These are phyloP conservation scores for Euzophera pinguis DNA, from an alignment of 2,888 invertebrate species.

Conservation along the genomic window DNA sequence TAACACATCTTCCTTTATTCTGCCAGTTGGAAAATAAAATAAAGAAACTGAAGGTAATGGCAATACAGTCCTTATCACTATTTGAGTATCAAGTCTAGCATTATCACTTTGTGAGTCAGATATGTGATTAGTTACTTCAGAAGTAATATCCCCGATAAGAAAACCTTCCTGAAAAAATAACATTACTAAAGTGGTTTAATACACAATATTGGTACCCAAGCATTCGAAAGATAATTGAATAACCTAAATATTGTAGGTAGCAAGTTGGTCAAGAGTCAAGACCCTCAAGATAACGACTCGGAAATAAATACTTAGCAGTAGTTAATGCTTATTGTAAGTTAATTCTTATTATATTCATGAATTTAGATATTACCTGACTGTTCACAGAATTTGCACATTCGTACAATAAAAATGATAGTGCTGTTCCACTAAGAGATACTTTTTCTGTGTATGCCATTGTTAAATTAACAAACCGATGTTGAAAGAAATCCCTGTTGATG, in stretches of 20 bases:
- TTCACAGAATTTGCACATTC: constrained; percentile 82
- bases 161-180: constrained; percentile 81
- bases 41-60: constrained; percentile 79
- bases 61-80: constrained; percentile 81
- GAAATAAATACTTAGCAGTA: too few relatives aligned
- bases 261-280: too few relatives aligned
- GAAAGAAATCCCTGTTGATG: background rate
- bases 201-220: too few relatives aligned
- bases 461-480: background rate
- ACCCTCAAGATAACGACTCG: too few relatives aligned
- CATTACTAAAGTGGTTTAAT: too few relatives aligned
- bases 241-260: too few relatives aligned
- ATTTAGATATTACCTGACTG: constrained; percentile 71
- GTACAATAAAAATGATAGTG: constrained; percentile 83
- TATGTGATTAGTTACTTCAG: constrained; percentile 82
- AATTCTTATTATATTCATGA: background rate
- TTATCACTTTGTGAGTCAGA: constrained; percentile 84
- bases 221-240: too few relatives aligned
- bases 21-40: constrained; percentile 80
- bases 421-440: constrained; percentile 80
- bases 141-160: constrained; percentile 82
- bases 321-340: too few relatives aligned
- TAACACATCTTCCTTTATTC: constrained; percentile 77
- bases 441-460: constrained; percentile 70
- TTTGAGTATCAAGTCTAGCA: constrained; percentile 80